phyloP scores from a whole-genome alignment of 2,797 vertebrate species.

The Bradypus variegatus region DNA sequence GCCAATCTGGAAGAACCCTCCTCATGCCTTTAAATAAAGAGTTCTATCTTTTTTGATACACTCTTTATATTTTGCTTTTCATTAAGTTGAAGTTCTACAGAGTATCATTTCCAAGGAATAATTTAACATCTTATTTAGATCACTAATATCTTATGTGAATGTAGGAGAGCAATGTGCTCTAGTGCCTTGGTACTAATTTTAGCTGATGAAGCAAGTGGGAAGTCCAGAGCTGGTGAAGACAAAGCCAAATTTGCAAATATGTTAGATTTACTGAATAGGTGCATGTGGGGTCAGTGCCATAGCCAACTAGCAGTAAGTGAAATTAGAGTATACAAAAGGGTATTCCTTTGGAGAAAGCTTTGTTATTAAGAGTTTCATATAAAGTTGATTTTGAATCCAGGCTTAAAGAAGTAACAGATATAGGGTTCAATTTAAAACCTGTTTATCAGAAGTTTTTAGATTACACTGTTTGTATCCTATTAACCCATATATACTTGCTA shows the following conservation, averaged over 20 bases:
- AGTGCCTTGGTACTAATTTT: not conserved
- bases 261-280: not conserved
- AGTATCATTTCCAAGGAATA: not conserved
- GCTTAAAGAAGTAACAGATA: not conserved
- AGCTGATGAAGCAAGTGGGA: not conserved
- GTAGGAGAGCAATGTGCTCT: not conserved
- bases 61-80: not conserved
- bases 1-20: conserved; percentile 9
- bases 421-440: not conserved
- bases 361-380: not conserved
- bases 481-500: not conserved
- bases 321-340: not conserved
- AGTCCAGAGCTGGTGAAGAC: not conserved
- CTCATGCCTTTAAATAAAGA: not conserved
- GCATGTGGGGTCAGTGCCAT: not conserved
- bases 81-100: not conserved
- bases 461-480: not conserved
- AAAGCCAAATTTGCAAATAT: not conserved
- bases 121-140: not conserved
- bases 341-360: not conserved
- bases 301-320: not conserved
- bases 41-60: not conserved
- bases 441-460: not conserved
- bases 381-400: no score
- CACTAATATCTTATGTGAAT: not conserved